Percentiles rank a stretch among this genome's conserved stretches.
Evolutionary conservation across 2,888 invertebrate genomes (phyloP).

Genomic region (Heterodera filipjevi): DNA sequence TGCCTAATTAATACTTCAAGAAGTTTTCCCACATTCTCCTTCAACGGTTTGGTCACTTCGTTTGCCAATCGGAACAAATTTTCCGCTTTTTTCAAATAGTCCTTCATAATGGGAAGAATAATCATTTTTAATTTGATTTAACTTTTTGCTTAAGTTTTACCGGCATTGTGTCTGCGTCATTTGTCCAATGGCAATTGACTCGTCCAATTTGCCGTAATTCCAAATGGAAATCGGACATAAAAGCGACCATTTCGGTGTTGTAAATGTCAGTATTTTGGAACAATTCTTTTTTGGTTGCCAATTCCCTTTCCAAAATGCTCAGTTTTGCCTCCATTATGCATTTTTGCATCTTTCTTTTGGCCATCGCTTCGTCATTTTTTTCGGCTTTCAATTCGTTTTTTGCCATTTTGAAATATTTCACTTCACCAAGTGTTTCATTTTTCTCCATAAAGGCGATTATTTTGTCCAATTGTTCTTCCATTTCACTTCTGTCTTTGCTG

Average conservation of each 20-base stretch:
- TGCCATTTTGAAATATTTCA: not conserved
- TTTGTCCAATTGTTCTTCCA: not conserved
- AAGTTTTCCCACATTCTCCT: not conserved
- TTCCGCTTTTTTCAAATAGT: not conserved
- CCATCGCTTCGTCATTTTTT: not conserved
- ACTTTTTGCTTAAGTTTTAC: not conserved
- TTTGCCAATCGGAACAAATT: not conserved
- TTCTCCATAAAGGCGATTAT: not conserved
- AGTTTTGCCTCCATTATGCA: not conserved
- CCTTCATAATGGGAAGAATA: not conserved
- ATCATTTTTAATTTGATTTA: not conserved
- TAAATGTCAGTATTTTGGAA: not conserved
- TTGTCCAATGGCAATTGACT: not conserved
- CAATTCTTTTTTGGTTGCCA: not conserved
- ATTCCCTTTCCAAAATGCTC: not conserved
- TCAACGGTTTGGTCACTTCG: not conserved
- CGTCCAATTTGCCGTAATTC: not conserved
- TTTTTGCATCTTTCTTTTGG: not conserved
- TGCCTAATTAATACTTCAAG: not conserved
- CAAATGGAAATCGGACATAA: not conserved
- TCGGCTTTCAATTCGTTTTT: not conserved
- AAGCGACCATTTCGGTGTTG: not conserved
- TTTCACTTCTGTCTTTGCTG: not conserved
- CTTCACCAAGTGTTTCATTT: not conserved
- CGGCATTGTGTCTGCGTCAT: not conserved